A percentile compares a stretch with the other conserved stretches of the same genome.
These are phyloP conservation scores for Rattus rattus DNA, from an alignment of 2,113 vertebrate species.

Conservation along the genomic window DNA sequence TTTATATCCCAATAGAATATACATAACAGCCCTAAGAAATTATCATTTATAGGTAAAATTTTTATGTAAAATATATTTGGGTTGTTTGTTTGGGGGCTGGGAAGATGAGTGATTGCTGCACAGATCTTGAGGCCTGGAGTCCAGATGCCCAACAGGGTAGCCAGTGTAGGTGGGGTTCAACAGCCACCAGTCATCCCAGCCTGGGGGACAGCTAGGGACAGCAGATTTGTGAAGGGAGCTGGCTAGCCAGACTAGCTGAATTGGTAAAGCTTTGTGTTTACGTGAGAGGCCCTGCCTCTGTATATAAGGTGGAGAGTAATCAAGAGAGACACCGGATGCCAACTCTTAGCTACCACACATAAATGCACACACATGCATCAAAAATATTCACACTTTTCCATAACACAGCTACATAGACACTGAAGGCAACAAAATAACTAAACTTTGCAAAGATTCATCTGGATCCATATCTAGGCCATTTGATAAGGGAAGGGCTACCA, in stretches of 20 bases:
- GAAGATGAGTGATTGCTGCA: background rate
- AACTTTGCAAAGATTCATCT: background rate
- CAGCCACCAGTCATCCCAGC: background rate
- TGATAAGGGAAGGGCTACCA: background rate
- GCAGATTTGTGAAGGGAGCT: background rate
- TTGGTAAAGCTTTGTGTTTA: background rate
- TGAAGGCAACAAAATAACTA: conserved; percentile 2
- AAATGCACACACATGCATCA: background rate
- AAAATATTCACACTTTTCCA: conserved; percentile 28
- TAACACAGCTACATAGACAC: conserved; percentile 33
- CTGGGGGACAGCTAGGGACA: too few species aligned
- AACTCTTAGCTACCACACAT: background rate
- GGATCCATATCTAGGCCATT: background rate
- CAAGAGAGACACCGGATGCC: background rate
- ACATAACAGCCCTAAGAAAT: background rate
- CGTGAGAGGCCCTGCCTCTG: background rate
- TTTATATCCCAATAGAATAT: background rate
- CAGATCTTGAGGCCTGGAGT: background rate
- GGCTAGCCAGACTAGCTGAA: background rate
- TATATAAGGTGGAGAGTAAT: background rate
- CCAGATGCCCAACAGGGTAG: background rate
- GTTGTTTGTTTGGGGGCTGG: background rate
- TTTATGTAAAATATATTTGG: background rate
- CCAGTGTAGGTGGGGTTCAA: background rate
- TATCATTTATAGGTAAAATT: conserved; percentile 31